Evolutionary conservation across 2,797 vertebrate species (phyloP), one percentile per base, ranked within the genome.

Genomic region (Ptychobarbus kaznakovi): DNA sequence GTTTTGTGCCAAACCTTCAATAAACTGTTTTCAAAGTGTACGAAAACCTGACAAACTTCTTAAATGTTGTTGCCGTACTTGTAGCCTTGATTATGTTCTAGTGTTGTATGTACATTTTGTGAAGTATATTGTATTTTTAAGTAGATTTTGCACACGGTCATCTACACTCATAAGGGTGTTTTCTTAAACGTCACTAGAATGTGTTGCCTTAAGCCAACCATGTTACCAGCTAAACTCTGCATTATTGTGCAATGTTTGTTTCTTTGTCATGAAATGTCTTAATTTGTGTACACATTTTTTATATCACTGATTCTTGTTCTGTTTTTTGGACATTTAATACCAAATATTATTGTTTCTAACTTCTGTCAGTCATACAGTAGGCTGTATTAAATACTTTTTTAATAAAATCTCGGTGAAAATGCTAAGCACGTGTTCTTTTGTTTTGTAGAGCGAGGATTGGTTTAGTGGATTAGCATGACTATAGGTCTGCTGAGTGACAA

Each of bases 81-180:
- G 77, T 80, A 75, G 42, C 75, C 25, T 44, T 51, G 12, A 40
- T 69, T 66, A 13, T 25, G 32, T 35, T 83, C 40, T 22, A 32
- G 32, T 40, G 25, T 72, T 83, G 40, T 25, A 53, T 88, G 82
- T 84, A 76, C 16, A 65, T 85, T 85, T 53, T 82, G 65, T 85
- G 42, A 53, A 58, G 38, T 25, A 68, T 61, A 65, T 74, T 82
- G 25, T 87, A 69, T 76, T 42, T 80, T 63, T 40, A 46, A 58
- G 80, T 77, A 84, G 84, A 40, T 76, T 74, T 87, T 86, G 90
- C 91, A 93, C 91, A 92, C 1, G 72, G 82, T 83, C 82, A 78
- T 46, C 25, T 58, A 9, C 44, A n/a, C 58, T 65, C 38, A 58
- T 58, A 20, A 58, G 65, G 38, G 49, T 78, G 83, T 75, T 75